These are phyloP conservation scores for Pachycephala philippinensis DNA, from an alignment of 2,113 vertebrate genomes.

Conservation along the genomic window DNA sequence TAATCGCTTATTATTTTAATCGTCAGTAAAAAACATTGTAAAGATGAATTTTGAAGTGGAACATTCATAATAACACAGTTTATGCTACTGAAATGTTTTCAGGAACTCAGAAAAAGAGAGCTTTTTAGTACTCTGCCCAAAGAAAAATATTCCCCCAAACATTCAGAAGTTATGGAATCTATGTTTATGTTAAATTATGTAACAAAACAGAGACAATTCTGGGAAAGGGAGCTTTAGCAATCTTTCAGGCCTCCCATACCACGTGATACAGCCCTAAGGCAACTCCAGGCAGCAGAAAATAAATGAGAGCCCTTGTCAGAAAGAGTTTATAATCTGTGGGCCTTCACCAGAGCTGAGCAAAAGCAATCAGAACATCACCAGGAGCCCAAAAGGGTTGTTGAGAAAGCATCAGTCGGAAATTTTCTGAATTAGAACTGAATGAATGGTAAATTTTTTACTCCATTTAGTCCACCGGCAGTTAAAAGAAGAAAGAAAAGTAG, in stretches of 20 bases:
- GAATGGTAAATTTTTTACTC: not conserved
- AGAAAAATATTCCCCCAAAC: not conserved
- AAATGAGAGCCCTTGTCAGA: constrained; percentile 51
- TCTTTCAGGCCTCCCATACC: constrained; percentile 2
- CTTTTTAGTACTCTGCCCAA: not conserved
- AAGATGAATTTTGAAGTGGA: not conserved
- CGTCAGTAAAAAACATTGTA: not conserved
- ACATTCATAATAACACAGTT: not conserved
- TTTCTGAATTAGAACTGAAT: not conserved
- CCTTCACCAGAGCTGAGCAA: constrained; percentile 15
- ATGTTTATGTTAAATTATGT: constrained; percentile 37
- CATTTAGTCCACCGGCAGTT: not conserved
- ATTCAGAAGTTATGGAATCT: not conserved
- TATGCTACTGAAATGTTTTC: not conserved
- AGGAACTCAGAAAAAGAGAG: not conserved
- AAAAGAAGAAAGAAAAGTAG: not conserved
- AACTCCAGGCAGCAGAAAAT: constrained; percentile 31
- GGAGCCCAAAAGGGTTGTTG: not conserved
- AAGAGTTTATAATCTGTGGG: constrained; percentile 27
- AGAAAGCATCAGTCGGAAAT: not conserved
- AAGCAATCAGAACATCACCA: not conserved
- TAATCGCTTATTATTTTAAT: constrained; percentile 3
- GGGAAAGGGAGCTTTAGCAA: constrained; percentile 7
- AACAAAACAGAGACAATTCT: constrained; percentile 2
- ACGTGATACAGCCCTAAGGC: constrained; percentile 31